Evolutionary conservation across 2,797 vertebrate species (phyloP).

Genomic region (Microctenopoma lineatum): DNA sequence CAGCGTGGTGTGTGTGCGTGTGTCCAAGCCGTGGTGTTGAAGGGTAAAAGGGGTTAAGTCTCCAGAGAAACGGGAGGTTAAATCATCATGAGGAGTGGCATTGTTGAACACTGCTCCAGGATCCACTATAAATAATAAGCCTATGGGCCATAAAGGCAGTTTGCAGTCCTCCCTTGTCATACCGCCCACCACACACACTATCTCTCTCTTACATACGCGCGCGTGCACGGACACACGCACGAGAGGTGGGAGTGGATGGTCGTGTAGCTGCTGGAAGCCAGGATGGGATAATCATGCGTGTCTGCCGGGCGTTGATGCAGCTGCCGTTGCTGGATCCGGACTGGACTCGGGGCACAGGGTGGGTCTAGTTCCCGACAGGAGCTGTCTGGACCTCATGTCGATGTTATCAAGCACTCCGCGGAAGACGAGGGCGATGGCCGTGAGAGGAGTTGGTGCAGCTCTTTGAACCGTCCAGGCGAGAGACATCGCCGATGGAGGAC

Average conservation of each 20-base stretch:
- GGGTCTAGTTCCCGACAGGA: conserved; percentile 71
- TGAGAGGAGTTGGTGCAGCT: conserved; percentile 63
- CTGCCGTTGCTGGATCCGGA: conserved; percentile 75
- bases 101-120: conserved; percentile 43
- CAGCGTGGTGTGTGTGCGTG: conserved; percentile 5
- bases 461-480: conserved; percentile 60
- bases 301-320: conserved; percentile 79
- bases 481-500: conserved; percentile 68
- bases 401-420: conserved; percentile 58
- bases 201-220: conserved; percentile 26
- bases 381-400: conserved; percentile 64
- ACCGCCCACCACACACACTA: conserved; percentile 55
- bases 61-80: conserved; percentile 39
- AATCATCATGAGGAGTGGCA: conserved; percentile 40
- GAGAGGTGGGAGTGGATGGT: conserved; percentile 75
- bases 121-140: conserved; percentile 65
- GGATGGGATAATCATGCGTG: conserved; percentile 82
- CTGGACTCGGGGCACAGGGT: conserved; percentile 73
- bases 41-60: conserved; percentile 27
- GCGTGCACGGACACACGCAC: conserved; percentile 30
- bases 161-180: conserved; percentile 47
- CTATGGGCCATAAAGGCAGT: conserved; percentile 54
- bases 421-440: conserved; percentile 66
- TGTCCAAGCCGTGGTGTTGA: neutral
- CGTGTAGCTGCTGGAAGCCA: conserved; percentile 73